phyloP scores from a whole-genome alignment of 2,113 vertebrate species.

The Orientallactaga bullata region DNA sequence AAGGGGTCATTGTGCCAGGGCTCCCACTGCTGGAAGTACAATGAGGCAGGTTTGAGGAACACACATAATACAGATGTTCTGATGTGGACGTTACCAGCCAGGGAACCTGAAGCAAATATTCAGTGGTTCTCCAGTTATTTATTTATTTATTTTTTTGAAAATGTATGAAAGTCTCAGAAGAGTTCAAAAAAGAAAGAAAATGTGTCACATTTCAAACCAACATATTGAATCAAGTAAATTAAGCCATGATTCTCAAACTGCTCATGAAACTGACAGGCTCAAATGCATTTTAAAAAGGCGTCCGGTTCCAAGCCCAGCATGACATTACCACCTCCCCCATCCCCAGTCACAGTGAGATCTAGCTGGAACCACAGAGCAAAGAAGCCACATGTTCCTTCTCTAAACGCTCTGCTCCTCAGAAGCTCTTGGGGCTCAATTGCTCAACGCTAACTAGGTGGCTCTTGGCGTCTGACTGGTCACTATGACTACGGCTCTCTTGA shows the following conservation, averaged over 20 bases:
- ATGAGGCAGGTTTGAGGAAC: not conserved
- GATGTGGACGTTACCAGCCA: not conserved
- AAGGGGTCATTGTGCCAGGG: not conserved
- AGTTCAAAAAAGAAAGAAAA: conserved; percentile 76
- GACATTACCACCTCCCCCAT: not conserved
- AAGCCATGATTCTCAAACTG: conserved; percentile 64
- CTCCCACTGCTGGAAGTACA: rapidly evolving
- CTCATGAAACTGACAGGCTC: conserved; percentile 64
- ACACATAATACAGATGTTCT: not conserved
- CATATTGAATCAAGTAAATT: conserved; percentile 74
- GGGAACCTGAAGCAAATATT: conserved; percentile 30
- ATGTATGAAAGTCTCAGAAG: conserved; percentile 70
- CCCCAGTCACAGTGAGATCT: rapidly evolving
- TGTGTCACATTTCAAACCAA: conserved; percentile 70
- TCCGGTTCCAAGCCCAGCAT: not conserved
- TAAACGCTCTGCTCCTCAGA: rapidly evolving
- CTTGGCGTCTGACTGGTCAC: not conserved
- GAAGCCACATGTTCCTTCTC: not conserved
- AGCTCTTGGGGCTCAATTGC: not conserved
- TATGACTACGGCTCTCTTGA: not conserved
- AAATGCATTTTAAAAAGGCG: conserved; percentile 65
- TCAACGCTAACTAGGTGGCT: rapidly evolving
- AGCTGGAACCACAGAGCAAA: not conserved
- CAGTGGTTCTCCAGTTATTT: conserved; percentile 61
- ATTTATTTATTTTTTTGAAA: conserved; percentile 67